Conservation (phyloP, 37 sponge, comb jelly and placozoan genomes). For the Ianthella basta region DNA sequence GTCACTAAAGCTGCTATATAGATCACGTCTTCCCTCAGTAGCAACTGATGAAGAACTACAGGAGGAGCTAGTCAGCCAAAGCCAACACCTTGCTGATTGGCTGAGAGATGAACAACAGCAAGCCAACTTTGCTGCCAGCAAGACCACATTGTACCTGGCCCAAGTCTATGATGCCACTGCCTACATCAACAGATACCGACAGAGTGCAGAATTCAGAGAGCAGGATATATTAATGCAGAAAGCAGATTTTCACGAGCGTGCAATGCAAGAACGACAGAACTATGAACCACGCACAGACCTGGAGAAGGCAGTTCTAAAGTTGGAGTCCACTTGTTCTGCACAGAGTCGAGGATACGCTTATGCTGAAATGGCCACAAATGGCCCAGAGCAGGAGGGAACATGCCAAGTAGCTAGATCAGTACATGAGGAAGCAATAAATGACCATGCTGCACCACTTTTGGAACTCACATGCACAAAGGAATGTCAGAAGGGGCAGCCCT, state of each 20-base stretch:
- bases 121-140: too few relatives aligned
- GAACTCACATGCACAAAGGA: neutral
- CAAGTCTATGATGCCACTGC: neutral
- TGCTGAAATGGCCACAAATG: slow-evolving; percentile 21
- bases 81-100: too few relatives aligned
- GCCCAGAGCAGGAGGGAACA: neutral
- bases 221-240: too few relatives aligned
- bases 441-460: neutral
- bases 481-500: neutral
- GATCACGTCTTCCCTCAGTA: neutral
- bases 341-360: slow-evolving; percentile 8
- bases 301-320: neutral
- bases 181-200: neutral
- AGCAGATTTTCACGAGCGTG: too few relatives aligned
- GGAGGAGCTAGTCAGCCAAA: too few relatives aligned
- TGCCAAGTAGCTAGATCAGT: neutral
- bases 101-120: too few relatives aligned
- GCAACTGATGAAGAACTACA: too few relatives aligned
- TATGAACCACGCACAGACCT: neutral
- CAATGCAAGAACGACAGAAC: neutral
- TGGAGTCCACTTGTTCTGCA: neutral
- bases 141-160: too few relatives aligned
- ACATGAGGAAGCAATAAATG: neutral
- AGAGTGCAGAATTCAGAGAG: too few relatives aligned
- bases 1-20: slow-evolving; percentile 3